Percentiles rank a stretch among this genome's conserved stretches.
These are phyloP conservation scores for Pimpla rufipes DNA, from an alignment of 2,888 invertebrate genomes.

Conservation along the genomic window DNA sequence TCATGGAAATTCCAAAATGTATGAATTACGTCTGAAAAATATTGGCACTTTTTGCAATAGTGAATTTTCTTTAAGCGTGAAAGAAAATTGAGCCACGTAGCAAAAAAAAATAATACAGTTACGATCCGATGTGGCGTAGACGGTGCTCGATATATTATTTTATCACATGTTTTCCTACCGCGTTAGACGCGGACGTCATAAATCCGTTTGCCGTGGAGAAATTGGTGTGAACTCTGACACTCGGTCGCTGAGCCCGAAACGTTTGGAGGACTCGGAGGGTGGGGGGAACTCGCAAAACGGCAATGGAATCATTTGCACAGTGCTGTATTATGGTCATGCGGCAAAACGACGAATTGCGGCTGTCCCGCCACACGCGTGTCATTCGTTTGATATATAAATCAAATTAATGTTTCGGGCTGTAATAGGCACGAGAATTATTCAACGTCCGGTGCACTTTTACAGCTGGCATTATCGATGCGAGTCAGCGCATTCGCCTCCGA, in stretches of 20 bases:
- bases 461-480: slow-evolving; percentile 10
- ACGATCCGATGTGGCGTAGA: slow-evolving; percentile 29
- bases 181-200: slow-evolving; percentile 57
- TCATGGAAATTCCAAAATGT: not conserved
- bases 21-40: not conserved
- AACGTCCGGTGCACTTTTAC: not conserved
- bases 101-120: slow-evolving; percentile 45
- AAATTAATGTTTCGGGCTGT: slow-evolving; percentile 75
- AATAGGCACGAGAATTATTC: slow-evolving; percentile 28
- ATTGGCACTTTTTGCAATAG: not conserved
- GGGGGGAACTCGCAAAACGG: slow-evolving; percentile 23
- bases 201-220: slow-evolving; percentile 75
- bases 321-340: slow-evolving; percentile 16
- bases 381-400: slow-evolving; percentile 75
- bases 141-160: slow-evolving; percentile 18
- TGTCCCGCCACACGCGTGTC: slow-evolving; percentile 21
- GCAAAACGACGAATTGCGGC: slow-evolving; percentile 37
- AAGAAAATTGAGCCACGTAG: too few species aligned
- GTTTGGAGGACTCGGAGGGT: slow-evolving; percentile 20
- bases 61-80: slow-evolving; percentile 30
- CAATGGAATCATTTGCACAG: slow-evolving; percentile 53
- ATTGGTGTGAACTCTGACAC: slow-evolving; percentile 81
- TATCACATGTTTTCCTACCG: slow-evolving; percentile 14
- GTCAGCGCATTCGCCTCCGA: slow-evolving; percentile 3
- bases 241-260: slow-evolving; percentile 60